phyloP scores from a whole-genome alignment of 2,888 invertebrate genomes.

The Cheiracanthium punctorium region DNA sequence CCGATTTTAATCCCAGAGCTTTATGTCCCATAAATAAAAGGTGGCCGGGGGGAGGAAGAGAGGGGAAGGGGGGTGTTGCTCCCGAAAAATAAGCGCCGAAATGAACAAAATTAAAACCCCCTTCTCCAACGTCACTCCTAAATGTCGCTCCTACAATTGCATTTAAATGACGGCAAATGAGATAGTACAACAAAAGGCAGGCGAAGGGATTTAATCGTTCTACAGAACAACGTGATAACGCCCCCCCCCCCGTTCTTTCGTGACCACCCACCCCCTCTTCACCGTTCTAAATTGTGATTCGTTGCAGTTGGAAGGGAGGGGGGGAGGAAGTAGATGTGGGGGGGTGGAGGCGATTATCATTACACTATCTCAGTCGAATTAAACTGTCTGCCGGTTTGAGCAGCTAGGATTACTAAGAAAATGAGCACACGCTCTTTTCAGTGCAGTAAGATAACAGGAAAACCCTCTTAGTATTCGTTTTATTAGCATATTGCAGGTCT shows the following conservation, averaged over 20 bases:
- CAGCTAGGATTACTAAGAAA: constrained; percentile 62
- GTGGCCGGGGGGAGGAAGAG: no score
- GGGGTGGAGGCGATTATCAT: constrained; percentile 49
- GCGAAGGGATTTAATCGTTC: constrained; percentile 61
- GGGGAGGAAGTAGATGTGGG: background rate
- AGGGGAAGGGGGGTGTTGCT: background rate
- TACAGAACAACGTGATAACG: constrained; percentile 30
- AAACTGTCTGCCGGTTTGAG: constrained; percentile 65
- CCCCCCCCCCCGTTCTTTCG: constrained; percentile 3
- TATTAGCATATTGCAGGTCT: constrained; percentile 55
- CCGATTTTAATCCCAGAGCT: constrained; percentile 48
- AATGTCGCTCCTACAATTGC: constrained; percentile 63
- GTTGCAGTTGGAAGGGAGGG: constrained; percentile 29
- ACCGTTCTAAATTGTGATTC: constrained; percentile 43
- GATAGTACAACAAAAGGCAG: constrained; percentile 42
- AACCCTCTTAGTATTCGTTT: constrained; percentile 43
- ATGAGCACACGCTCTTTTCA: constrained; percentile 35
- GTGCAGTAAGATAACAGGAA: constrained; percentile 46
- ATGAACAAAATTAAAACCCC: constrained; percentile 62
- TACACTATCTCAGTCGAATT: constrained; percentile 67
- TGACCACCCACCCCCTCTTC: background rate
- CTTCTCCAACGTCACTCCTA: constrained; percentile 24
- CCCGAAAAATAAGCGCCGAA: constrained; percentile 45
- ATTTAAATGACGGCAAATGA: constrained; percentile 68
- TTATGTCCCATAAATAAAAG: constrained; percentile 64